A percentile compares a stretch with the other conserved stretches of the same genome.
Conservation (phyloP, 1,140 invertebrate species). For the Drosophila setifemur region DNA sequence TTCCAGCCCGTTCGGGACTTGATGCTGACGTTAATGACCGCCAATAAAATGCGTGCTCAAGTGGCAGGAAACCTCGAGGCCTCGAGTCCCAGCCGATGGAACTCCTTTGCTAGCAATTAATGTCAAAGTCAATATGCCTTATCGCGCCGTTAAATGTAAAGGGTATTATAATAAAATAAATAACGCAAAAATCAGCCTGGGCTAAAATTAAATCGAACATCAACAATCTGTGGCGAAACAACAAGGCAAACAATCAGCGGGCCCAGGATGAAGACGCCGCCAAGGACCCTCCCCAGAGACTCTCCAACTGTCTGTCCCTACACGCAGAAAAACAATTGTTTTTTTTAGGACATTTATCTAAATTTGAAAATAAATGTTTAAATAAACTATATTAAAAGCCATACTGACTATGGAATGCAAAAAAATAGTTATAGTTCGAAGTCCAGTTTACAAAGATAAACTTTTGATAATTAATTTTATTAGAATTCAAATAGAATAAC, state of each 20-base stretch:
- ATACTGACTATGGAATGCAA: too few relatives aligned
- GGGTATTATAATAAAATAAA: conserved; percentile 80
- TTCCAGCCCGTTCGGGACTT: conserved; percentile 19
- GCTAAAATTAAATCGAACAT: conserved; percentile 80
- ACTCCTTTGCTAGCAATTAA: conserved; percentile 55
- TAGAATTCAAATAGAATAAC: too few relatives aligned
- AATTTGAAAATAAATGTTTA: too few relatives aligned
- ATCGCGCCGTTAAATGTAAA: conserved; percentile 77
- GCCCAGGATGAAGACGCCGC: conserved; percentile 4
- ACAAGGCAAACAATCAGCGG: conserved; percentile 32
- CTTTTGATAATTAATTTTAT: too few relatives aligned
- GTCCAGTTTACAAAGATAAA: too few relatives aligned
- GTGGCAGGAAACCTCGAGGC: conserved; percentile 63
- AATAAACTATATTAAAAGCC: too few relatives aligned
- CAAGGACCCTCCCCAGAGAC: conserved; percentile 1
- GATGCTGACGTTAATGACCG: conserved; percentile 74
- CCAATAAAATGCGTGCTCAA: conserved; percentile 78
- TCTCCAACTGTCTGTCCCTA: conserved; percentile 1
- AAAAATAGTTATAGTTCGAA: too few relatives aligned
- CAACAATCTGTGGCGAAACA: conserved; percentile 70
- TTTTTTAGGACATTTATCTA: too few relatives aligned
- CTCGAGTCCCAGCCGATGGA: conserved; percentile 16
- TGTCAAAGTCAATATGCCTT: conserved; percentile 80
- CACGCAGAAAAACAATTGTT: conserved; percentile 1
- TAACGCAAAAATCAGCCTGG: conserved; percentile 75